Conservation (phyloP, 23 tunicate genomes). For the Botrylloides violaceus region DNA sequence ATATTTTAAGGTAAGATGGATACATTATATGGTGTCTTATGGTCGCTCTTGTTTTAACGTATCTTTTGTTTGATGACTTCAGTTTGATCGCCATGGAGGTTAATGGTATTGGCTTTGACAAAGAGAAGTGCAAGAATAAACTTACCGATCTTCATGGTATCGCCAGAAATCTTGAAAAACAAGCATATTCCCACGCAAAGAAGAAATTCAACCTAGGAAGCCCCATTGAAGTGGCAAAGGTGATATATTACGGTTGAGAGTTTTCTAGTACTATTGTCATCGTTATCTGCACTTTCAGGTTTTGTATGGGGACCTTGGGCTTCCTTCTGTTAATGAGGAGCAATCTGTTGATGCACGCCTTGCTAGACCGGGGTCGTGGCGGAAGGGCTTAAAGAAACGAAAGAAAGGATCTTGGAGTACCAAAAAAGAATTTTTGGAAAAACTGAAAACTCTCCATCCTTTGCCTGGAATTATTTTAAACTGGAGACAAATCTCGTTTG, state of each 20-base stretch:
- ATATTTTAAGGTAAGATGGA: slow-evolving; percentile 4
- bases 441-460: slow-evolving; percentile 42
- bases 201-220: slow-evolving; percentile 52
- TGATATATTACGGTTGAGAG: neutral
- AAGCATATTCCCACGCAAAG: slow-evolving; percentile 55
- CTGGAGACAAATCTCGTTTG: slow-evolving; percentile 60
- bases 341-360: neutral
- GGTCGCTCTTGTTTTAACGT: neutral
- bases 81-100: slow-evolving; percentile 53
- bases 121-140: slow-evolving; percentile 15
- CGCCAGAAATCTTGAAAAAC: slow-evolving; percentile 25
- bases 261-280: neutral
- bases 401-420: slow-evolving; percentile 39
- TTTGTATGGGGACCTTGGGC: slow-evolving; percentile 22
- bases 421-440: slow-evolving; percentile 36
- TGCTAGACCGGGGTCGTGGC: neutral
- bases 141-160: slow-evolving; percentile 13
- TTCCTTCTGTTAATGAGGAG: neutral
- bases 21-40: neutral
- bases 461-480: slow-evolving; percentile 44
- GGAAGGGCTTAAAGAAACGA: neutral
- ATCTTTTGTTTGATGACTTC: neutral
- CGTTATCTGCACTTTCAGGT: neutral
- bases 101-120: slow-evolving; percentile 46
- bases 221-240: slow-evolving; percentile 49